Evolutionary conservation across 2,113 vertebrate species (phyloP).

Genomic region (Trematocara nigrifrons): DNA sequence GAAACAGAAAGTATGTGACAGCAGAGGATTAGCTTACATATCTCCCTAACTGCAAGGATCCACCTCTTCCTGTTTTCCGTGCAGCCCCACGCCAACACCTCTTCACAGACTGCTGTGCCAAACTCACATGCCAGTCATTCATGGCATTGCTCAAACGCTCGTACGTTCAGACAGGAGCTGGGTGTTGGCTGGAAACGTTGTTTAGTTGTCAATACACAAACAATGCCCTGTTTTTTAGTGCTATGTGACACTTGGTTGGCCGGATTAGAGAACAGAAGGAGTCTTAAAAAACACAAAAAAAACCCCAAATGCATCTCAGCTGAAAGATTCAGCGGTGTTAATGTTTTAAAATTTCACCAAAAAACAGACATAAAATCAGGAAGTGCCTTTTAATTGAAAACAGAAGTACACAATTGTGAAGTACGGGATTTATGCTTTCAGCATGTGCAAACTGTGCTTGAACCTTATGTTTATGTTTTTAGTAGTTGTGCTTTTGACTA

Average conservation of each 20-base stretch:
- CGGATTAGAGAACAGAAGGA: not conserved
- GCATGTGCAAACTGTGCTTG: not conserved
- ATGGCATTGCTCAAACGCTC: not conserved
- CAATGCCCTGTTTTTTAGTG: not conserved
- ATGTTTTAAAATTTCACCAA: not conserved
- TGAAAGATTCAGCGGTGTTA: not conserved
- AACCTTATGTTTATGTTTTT: not conserved
- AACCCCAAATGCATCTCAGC: rapidly evolving
- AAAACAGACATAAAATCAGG: not conserved
- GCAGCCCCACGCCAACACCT: not conserved
- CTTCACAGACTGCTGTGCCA: not conserved
- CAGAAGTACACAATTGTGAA: not conserved
- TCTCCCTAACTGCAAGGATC: not conserved
- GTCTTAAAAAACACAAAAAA: not conserved
- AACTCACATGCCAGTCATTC: not conserved
- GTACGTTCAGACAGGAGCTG: not conserved
- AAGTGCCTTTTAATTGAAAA: constrained; percentile 10
- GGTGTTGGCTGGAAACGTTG: not conserved
- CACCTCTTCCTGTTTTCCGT: not conserved
- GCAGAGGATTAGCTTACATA: not conserved
- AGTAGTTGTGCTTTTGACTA: not conserved
- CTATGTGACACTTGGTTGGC: not conserved
- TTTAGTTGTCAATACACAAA: not conserved
- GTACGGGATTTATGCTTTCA: not conserved
- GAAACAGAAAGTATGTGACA: not conserved